Evolutionary conservation across 2,797 vertebrate species (phyloP).

Genomic region (Siniperca undulata): DNA sequence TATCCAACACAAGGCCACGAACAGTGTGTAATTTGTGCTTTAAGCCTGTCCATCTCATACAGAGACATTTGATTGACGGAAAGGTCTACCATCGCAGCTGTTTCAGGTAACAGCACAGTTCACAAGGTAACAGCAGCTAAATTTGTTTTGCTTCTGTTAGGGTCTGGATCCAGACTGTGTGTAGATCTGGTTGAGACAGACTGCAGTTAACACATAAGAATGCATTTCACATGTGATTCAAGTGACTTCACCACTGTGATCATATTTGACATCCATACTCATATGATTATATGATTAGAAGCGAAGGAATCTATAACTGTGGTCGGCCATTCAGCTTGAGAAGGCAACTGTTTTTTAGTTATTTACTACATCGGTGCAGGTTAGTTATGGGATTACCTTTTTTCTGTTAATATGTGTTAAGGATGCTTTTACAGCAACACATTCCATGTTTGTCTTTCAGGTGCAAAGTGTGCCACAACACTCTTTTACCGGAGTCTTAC

Average conservation of each 20-base stretch:
- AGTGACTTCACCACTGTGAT: slow-evolving; percentile 9
- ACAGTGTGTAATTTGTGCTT: slow-evolving; percentile 82
- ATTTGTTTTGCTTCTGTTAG: background rate
- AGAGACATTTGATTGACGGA: slow-evolving; percentile 88
- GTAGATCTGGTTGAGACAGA: background rate
- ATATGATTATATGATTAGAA: background rate
- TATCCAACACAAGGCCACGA: background rate
- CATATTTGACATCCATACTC: background rate
- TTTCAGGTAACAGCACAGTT: slow-evolving; percentile 86
- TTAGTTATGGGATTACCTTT: background rate
- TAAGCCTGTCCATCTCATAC: slow-evolving; percentile 90
- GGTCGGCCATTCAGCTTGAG: background rate
- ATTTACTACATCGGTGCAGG: background rate
- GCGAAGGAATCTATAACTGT: background rate
- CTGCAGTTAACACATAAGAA: slow-evolving; percentile 2
- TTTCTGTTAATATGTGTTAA: background rate
- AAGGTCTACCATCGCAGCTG: slow-evolving; percentile 91
- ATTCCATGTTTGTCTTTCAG: slow-evolving; percentile 57
- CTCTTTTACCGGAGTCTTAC: slow-evolving; percentile 67
- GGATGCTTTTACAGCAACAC: background rate
- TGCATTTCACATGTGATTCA: slow-evolving; percentile 35
- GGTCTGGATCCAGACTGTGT: background rate
- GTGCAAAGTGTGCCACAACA: slow-evolving; percentile 68
- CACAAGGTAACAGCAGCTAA: slow-evolving; percentile 64
- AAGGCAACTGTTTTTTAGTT: background rate